These are phyloP conservation scores for Nyctibius grandis DNA, from an alignment of 2,797 vertebrate species.

Conservation along the genomic window DNA sequence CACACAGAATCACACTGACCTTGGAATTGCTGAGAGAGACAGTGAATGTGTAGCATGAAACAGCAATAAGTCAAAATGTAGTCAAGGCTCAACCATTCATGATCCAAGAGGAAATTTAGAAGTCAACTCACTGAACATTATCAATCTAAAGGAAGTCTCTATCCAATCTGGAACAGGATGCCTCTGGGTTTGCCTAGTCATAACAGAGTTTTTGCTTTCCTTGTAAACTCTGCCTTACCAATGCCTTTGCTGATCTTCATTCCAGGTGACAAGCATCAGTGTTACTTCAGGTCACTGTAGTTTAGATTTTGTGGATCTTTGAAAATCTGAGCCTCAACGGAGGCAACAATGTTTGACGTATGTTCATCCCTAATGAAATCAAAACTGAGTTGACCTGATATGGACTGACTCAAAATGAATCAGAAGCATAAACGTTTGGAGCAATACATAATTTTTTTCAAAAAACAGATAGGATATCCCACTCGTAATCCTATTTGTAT, in stretches of 20 bases:
- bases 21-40: background rate
- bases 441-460: background rate
- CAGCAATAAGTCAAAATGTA: background rate
- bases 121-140: background rate
- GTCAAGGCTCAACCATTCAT: background rate
- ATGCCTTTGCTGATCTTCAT: constrained; percentile 34
- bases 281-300: constrained; percentile 46
- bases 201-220: background rate
- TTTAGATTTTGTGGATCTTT: constrained; percentile 22
- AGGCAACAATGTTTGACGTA: constrained; percentile 20
- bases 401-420: constrained; percentile 4
- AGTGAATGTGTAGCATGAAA: background rate
- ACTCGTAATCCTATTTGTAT: background rate
- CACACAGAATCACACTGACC: background rate
- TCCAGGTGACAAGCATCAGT: constrained; percentile 17
- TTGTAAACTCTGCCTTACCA: background rate
- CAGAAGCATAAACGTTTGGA: background rate
- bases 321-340: constrained; percentile 21
- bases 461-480: background rate
- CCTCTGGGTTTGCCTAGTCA: background rate
- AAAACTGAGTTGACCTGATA: constrained; percentile 8
- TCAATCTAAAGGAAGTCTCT: background rate
- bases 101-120: background rate
- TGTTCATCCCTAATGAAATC: constrained; percentile 45
- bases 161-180: background rate